Conservation (phyloP, 53 echinoderm and acorn worm genomes). For the Patiria pectinifera region DNA sequence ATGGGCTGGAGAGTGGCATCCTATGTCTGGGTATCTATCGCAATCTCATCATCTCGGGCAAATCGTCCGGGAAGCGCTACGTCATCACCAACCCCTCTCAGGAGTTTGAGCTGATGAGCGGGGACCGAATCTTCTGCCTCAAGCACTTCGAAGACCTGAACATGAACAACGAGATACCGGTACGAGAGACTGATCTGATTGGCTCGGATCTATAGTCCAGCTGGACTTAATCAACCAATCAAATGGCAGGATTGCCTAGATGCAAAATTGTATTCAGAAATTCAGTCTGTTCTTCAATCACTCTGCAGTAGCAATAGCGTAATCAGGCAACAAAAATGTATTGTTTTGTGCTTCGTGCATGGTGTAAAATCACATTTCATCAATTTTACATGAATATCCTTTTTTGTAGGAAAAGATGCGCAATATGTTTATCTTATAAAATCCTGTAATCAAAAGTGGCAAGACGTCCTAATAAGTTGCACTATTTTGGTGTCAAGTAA, state of each 20-base stretch:
- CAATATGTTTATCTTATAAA: neutral
- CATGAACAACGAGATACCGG: constrained; percentile 1
- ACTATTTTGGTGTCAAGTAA: no score
- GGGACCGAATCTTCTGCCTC: constrained; percentile 92
- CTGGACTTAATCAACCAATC: neutral
- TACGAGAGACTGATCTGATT: neutral
- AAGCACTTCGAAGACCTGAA: constrained; percentile 78
- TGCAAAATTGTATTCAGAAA: neutral
- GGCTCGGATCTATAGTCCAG: constrained; percentile 11
- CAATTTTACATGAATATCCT: neutral
- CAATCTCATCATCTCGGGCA: constrained; percentile 77
- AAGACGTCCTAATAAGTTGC: neutral
- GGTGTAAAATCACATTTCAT: no score
- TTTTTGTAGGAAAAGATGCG: neutral
- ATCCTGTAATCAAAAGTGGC: neutral
- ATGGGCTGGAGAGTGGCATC: constrained; percentile 91
- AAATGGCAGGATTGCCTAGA: neutral
- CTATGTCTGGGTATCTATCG: constrained; percentile 96
- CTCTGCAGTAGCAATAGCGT: neutral
- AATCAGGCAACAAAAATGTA: neutral
- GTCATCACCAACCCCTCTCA: constrained; percentile 96
- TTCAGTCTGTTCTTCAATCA: neutral
- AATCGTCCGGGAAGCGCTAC: constrained; percentile 84
- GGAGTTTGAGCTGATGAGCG: constrained; percentile 85
- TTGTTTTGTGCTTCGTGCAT: no score